These are phyloP conservation scores for Formica aserva DNA, from an alignment of 2,888 invertebrate species.

Conservation along the genomic window DNA sequence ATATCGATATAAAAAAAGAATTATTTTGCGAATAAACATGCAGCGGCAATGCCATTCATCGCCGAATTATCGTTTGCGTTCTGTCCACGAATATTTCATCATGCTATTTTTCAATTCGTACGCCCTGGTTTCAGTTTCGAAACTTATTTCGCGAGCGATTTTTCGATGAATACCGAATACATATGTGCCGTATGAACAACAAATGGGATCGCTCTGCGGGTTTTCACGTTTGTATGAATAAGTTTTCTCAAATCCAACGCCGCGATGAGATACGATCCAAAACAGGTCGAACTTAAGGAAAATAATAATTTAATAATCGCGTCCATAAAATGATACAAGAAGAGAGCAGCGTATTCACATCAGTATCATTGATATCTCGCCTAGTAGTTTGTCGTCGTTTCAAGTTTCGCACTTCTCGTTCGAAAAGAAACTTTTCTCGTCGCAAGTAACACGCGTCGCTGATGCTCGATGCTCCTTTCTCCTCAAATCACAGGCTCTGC, in stretches of 20 bases:
- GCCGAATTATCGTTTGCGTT: constrained; percentile 23
- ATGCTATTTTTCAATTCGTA: constrained; percentile 46
- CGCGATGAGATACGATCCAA: constrained; percentile 7
- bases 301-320: constrained; percentile 49
- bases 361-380: constrained; percentile 14
- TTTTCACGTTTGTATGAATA: constrained; percentile 46
- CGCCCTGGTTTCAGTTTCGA: constrained; percentile 38
- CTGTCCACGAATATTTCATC: constrained; percentile 31
- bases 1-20: neutral
- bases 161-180: constrained; percentile 54
- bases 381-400: constrained; percentile 34
- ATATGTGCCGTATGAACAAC: constrained; percentile 37
- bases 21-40: constrained; percentile 7
- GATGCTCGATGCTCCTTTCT: constrained; percentile 12
- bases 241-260: constrained; percentile 33
- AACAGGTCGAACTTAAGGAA: constrained; percentile 18
- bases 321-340: neutral
- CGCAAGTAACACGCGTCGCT: constrained; percentile 27
- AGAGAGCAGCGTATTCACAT: constrained; percentile 2
- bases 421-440: constrained; percentile 49
- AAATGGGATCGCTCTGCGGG: constrained; percentile 44
- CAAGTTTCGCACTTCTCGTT: constrained; percentile 32
- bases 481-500: constrained; percentile 30
- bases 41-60: constrained; percentile 24
- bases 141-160: constrained; percentile 54